A percentile compares a stretch with the other conserved stretches of the same genome.
Evolutionary conservation across 2,888 invertebrate genomes (phyloP).

Genomic region (Cheilosia impressa): DNA sequence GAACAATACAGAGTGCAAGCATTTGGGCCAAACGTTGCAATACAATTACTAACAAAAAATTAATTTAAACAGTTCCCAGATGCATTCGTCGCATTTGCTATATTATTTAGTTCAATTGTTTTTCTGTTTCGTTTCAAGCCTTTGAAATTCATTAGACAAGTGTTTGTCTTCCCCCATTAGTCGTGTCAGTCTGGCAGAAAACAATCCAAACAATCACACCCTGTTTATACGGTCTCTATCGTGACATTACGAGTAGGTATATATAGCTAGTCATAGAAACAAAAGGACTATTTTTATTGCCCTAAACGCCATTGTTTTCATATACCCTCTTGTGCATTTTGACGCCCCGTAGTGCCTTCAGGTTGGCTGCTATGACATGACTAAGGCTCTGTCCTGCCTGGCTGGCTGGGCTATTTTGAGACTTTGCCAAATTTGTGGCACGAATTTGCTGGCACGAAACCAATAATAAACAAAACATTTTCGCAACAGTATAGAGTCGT

Average conservation of each 20-base stretch:
- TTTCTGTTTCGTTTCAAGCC: constrained; percentile 18
- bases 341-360: constrained; percentile 36
- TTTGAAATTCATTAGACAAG: constrained; percentile 61
- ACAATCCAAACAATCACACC: constrained; percentile 57
- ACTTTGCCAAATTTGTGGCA: constrained; percentile 71
- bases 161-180: constrained; percentile 63
- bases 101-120: constrained; percentile 35
- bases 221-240: constrained; percentile 31
- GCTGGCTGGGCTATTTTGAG: constrained; percentile 57
- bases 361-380: constrained; percentile 9
- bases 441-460: constrained; percentile 72
- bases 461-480: constrained; percentile 73
- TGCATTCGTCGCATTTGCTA: constrained; percentile 32
- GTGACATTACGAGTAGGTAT: constrained; percentile 22
- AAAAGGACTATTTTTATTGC: constrained; percentile 69
- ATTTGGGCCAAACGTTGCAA: not conserved
- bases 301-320: constrained; percentile 62
- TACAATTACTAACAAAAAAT: not conserved
- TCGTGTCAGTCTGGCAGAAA: constrained; percentile 53
- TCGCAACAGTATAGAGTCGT: constrained; percentile 41
- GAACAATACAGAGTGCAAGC: not conserved
- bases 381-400: constrained; percentile 38
- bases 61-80: not conserved
- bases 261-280: constrained; percentile 58
- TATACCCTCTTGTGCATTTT: constrained; percentile 59